Conservation (phyloP, 2,113 vertebrate genomes). For the Penelope pileata region DNA sequence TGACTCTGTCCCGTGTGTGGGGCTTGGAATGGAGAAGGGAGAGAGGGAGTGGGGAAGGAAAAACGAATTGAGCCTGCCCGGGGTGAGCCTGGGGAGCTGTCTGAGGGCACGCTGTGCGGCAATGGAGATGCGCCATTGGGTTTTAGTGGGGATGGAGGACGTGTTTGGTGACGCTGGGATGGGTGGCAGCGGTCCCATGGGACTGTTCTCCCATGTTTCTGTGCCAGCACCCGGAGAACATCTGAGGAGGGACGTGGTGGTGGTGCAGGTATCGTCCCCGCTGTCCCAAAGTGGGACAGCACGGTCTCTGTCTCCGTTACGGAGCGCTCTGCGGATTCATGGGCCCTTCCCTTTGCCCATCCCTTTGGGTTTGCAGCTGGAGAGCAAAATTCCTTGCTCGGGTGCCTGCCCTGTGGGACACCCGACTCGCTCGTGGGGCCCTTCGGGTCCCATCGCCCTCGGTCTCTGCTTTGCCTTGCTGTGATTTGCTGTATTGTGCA, state of each 20-base stretch:
- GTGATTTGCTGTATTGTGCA: background rate
- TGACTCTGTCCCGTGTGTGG: rapidly evolving
- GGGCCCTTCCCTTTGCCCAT: background rate
- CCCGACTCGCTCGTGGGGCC: rapidly evolving
- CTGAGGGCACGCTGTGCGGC: background rate
- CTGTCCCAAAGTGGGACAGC: background rate
- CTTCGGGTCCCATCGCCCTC: background rate
- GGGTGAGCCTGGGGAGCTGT: background rate
- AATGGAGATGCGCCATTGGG: background rate
- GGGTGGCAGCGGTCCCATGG: background rate
- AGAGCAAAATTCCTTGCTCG: background rate
- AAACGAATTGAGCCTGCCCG: conserved; percentile 37
- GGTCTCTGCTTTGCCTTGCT: background rate
- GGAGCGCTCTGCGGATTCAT: no score
- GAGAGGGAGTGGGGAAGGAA: background rate
- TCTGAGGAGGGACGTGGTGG: no score
- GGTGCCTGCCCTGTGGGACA: background rate
- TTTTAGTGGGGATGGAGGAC: background rate
- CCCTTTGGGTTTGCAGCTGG: background rate
- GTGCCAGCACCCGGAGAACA: background rate
- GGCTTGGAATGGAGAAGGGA: background rate
- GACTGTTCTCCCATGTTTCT: no score
- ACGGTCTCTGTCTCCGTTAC: no score
- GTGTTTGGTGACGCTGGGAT: background rate
- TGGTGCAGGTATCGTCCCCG: no score